A percentile compares a stretch with the other conserved stretches of the same genome.
phyloP scores from a whole-genome alignment of 23 tunicate species.

The Styela plicata region DNA sequence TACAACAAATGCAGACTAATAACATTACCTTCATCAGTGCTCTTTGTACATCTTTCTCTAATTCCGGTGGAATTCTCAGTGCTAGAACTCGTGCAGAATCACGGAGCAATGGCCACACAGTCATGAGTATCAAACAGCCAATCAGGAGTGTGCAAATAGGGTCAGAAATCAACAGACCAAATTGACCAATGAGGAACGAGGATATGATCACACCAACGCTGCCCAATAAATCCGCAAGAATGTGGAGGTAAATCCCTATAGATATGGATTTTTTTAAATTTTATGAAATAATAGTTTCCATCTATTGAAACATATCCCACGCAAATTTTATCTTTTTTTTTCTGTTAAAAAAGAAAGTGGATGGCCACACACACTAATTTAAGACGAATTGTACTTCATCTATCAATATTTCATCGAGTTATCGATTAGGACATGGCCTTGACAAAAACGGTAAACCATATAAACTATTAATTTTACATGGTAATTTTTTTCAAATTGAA shows the following conservation, averaged over 20 bases:
- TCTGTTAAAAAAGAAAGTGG: not conserved
- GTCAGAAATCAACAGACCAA: constrained; percentile 72
- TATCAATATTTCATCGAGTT: too few species aligned
- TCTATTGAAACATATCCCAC: too few species aligned
- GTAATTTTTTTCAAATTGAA: too few species aligned
- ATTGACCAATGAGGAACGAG: constrained; percentile 62
- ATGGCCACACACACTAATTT: too few species aligned
- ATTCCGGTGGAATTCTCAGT: constrained; percentile 48
- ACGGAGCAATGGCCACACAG: constrained; percentile 73
- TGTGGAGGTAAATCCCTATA: constrained; percentile 71
- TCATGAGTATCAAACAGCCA: constrained; percentile 51
- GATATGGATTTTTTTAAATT: too few species aligned
- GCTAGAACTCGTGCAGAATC: constrained; percentile 67
- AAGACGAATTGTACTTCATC: too few species aligned
- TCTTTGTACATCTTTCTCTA: constrained; percentile 42
- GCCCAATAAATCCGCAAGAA: constrained; percentile 84
- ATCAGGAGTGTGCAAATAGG: constrained; percentile 85
- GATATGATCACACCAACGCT: constrained; percentile 91
- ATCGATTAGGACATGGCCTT: too few species aligned
- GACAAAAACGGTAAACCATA: too few species aligned
- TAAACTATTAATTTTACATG: too few species aligned
- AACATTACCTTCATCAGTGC: constrained; percentile 52
- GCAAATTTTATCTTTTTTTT: too few species aligned
- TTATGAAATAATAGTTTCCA: too few species aligned
- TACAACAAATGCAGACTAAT: too few species aligned